Base-by-base conservation (phyloP, 2,113 vertebrate species). In the Eurystomus gularis region DNA sequence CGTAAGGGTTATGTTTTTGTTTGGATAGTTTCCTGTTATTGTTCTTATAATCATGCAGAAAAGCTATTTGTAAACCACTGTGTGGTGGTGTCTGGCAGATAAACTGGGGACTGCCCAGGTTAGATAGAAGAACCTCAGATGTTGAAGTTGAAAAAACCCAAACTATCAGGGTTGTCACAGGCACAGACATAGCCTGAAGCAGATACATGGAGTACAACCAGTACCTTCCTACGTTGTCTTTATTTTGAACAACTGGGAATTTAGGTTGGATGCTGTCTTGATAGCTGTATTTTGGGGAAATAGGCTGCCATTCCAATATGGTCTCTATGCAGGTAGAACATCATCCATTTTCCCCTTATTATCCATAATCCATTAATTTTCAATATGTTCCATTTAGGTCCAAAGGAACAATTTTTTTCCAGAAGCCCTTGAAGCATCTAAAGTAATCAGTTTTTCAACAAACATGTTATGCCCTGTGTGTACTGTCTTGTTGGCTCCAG, bases 11-110 rank as follows among this genome's bases (percentile, higher is more conserved):
- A 11, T 69, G 52, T 37, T 94, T 95, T 86, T 95, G 55, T 93
- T 86, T 69, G 80, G 90, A 40, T 26, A 65, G 18, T 76, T 96
- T 96, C 90, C 93, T 95, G 88, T 92, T 94, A 17, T 93, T 44
- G 48, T 51, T 82, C 80, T 39, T 75, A 39, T 1, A 17, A 83
- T n/a, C 60, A 10, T 7, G 12, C 54, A 76, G 83, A 94, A 90
- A 61, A 78, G 7, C 48, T 84, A 2, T 69, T 96, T 92, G 94
- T 95, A 96, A 95, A 91, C 88, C 52, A 37, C 83, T 82, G 72
- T 79, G 39, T 78, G 88, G 7, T 91, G 80, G 48, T 55, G 80
- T 44, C 83, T 23, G 19, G 33, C 9, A 96, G 96, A 94, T 96
- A 97, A 94, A 72, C 40, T 29, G n/a, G 65, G 31, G 39, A 31